phyloP scores from a whole-genome alignment of 2,113 vertebrate species.

The Larimichthys polyactis region DNA sequence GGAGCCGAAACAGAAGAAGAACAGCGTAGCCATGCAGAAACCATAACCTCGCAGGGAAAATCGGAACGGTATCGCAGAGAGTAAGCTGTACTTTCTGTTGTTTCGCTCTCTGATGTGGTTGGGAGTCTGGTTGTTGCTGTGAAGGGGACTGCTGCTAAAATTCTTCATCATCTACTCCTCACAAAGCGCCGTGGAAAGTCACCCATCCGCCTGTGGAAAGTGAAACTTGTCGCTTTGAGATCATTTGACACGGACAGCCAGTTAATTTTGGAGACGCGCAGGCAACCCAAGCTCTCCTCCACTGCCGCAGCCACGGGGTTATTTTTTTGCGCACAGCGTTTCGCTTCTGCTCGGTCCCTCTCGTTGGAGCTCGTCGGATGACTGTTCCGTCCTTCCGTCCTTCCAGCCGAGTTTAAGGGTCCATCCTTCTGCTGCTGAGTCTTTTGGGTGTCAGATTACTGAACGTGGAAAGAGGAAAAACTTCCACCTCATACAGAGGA shows the following conservation, averaged over 20 bases:
- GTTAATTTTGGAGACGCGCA: slow-evolving; percentile 55
- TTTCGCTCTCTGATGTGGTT: slow-evolving; percentile 82
- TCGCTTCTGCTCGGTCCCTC: slow-evolving; percentile 35
- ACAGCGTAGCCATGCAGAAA: slow-evolving; percentile 93
- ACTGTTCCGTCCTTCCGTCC: slow-evolving; percentile 74
- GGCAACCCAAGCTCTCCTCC: slow-evolving; percentile 50
- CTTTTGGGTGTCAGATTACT: slow-evolving; percentile 85
- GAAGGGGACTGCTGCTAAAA: slow-evolving; percentile 84
- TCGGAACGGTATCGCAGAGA: slow-evolving; percentile 82
- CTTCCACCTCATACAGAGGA: slow-evolving; percentile 64
- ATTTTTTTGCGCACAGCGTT: slow-evolving; percentile 50
- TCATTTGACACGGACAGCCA: slow-evolving; percentile 65
- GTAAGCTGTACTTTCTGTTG: slow-evolving; percentile 78
- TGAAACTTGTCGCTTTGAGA: slow-evolving; percentile 75
- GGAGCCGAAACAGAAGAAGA: slow-evolving; percentile 93
- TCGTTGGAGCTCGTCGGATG: slow-evolving; percentile 60
- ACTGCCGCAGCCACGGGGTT: slow-evolving; percentile 58
- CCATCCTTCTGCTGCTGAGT: slow-evolving; percentile 78
- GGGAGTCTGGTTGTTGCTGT: slow-evolving; percentile 81
- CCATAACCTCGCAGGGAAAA: slow-evolving; percentile 92
- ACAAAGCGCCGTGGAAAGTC: slow-evolving; percentile 86
- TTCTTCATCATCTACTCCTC: slow-evolving; percentile 92
- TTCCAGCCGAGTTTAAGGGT: slow-evolving; percentile 73
- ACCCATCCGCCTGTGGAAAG: slow-evolving; percentile 86
- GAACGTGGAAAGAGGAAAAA: slow-evolving; percentile 78